Conservation (phyloP, 2,113 vertebrate genomes). For the Sinocyclocheilus grahami region DNA sequence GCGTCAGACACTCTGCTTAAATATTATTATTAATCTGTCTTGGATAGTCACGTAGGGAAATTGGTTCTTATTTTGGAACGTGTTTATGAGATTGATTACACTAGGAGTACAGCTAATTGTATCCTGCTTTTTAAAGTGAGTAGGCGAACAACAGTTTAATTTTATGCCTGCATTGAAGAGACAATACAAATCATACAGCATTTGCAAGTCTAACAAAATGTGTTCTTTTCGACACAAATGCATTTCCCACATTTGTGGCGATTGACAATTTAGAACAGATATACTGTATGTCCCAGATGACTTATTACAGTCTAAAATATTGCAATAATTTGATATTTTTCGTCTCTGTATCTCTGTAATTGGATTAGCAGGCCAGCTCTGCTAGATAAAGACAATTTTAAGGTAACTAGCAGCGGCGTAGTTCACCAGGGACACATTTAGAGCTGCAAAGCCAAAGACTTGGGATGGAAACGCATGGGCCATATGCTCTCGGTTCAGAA, state of each 20-base stretch:
- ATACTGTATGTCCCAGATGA: not conserved
- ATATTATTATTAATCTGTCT: conserved; percentile 11
- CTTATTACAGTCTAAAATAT: not conserved
- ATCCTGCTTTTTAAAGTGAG: not conserved
- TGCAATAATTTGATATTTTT: not conserved
- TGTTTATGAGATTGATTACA: not conserved
- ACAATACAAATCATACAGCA: not conserved
- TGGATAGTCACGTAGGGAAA: not conserved
- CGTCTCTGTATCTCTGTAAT: not conserved
- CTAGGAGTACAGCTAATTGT: conserved; percentile 6
- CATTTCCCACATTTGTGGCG: not conserved
- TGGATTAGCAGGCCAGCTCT: not conserved
- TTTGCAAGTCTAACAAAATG: not conserved
- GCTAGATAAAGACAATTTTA: not conserved
- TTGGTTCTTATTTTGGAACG: not conserved
- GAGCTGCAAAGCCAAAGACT: conserved; percentile 29
- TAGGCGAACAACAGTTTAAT: not conserved
- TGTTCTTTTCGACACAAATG: not conserved
- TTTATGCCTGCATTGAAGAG: not conserved
- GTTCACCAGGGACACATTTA: conserved; percentile 39
- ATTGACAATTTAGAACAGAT: not conserved
- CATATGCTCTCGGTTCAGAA: not conserved
- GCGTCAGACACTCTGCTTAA: not conserved
- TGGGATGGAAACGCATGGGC: not conserved
- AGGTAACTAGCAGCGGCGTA: not conserved